These are phyloP conservation scores for Escarpia spicata DNA, from an alignment of 2,888 invertebrate genomes.

Conservation along the genomic window DNA sequence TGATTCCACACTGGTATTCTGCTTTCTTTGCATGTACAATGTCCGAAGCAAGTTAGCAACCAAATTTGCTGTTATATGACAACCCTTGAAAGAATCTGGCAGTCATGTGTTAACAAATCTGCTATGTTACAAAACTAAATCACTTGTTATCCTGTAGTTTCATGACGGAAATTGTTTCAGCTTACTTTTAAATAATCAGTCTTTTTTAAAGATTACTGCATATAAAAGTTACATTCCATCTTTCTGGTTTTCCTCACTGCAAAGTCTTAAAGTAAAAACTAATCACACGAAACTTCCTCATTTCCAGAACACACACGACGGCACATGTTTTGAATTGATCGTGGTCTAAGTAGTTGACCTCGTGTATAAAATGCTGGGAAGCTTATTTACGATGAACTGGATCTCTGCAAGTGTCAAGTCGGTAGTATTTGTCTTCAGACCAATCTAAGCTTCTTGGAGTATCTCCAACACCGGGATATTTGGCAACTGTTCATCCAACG, in stretches of 20 bases:
- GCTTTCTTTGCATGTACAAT: background rate
- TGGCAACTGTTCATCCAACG: background rate
- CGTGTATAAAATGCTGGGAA: background rate
- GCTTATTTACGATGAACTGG: background rate
- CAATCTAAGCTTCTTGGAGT: background rate
- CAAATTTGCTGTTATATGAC: background rate
- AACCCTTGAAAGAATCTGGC: background rate
- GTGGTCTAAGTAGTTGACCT: background rate
- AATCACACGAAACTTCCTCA: background rate
- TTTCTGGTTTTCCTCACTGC: background rate
- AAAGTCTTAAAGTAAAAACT: background rate
- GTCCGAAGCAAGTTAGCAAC: background rate
- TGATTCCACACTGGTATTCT: background rate
- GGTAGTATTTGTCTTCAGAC: background rate
- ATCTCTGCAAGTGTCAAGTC: background rate
- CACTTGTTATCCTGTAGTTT: background rate
- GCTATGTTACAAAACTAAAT: slow-evolving; percentile 9
- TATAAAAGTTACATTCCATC: background rate
- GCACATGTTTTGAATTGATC: background rate
- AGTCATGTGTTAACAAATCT: slow-evolving; percentile 8
- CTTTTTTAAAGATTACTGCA: background rate
- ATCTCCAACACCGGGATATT: background rate
- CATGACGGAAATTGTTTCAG: background rate
- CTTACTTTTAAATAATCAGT: background rate
- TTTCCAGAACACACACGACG: background rate